Base-by-base conservation (phyloP, 2,797 vertebrate genomes). In the Neosilurus mollespiculum region DNA sequence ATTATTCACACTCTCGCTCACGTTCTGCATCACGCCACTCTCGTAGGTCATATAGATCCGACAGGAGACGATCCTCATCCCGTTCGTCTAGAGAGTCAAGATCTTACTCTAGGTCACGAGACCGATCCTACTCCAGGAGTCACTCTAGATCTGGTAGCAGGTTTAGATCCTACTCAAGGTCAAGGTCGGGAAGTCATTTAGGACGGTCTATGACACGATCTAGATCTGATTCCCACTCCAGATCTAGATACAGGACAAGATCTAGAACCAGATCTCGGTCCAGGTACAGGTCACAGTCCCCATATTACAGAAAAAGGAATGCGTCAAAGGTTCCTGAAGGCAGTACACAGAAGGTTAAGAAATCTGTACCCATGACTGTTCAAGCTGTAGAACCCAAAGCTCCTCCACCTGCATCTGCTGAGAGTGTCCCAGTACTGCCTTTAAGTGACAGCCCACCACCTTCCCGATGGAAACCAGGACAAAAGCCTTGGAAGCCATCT, bases 401-500 rank as follows among this genome's bases (percentile, higher is more conserved):
- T 6, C 22, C 86, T 34, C 49, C 93, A 22, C 81, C 84, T 11
- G 91, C 94, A 2, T 90, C 94, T 69, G 90, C 95, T 5, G 97
- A 98, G 85, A 95, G 12, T 85, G 94, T 95, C 75, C 93, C 96
- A 7, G 96, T 97, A 26, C 96, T 99, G 85, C 97, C 98, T 0
- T 85, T 99, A 73, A 99, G 98, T 49, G 98, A 99, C 78, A 99
- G 98, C 34, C 98, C 98, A 2, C 98, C 98, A 0, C 98, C 98
- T 22, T 99, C 98, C 0, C 93, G 98, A 76, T 99, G 98, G 98
- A 99, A 99, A 87, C 98, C 98, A 15, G 98, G 96, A 12, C 98
- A 98, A 85, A 99, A 99, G 87, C 98, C 98, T 0, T 99, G 98
- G 98, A 99, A 99, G 78, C 96, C 98, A 0, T 99, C 98, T 0